Conservation (phyloP, 1,140 invertebrate species). For the Drosophila virilis region DNA sequence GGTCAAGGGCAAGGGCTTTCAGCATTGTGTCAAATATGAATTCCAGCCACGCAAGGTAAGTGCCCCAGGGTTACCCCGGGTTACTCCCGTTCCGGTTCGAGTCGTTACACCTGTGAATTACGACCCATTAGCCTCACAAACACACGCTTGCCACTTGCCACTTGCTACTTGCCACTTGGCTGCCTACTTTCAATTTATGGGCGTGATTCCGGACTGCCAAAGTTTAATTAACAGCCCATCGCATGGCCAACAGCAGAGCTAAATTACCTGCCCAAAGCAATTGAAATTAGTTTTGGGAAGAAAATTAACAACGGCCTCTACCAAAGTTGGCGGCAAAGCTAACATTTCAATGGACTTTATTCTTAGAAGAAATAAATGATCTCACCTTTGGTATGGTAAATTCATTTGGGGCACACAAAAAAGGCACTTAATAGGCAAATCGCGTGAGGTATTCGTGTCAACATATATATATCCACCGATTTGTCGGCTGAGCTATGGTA, state of each 20-base stretch:
- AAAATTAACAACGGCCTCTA: background rate
- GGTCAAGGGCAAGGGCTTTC: slow-evolving; percentile 99
- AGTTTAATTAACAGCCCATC: slow-evolving; percentile 42
- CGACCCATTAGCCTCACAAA: slow-evolving; percentile 5
- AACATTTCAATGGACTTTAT: no score
- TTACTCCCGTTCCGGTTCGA: background rate
- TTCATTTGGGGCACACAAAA: no score
- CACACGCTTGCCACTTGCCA: background rate
- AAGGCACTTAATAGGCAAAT: no score
- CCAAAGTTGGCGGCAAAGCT: slow-evolving; percentile 7
- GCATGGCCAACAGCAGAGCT: slow-evolving; percentile 9
- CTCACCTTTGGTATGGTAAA: no score
- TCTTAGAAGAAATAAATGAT: no score
- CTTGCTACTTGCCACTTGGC: background rate
- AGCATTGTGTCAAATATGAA: slow-evolving; percentile 99
- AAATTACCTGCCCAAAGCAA: slow-evolving; percentile 19
- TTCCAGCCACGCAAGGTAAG: slow-evolving; percentile 97
- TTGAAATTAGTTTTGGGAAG: slow-evolving; percentile 25
- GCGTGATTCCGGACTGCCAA: slow-evolving; percentile 24
- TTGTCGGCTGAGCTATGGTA: no score
- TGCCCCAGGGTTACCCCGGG: background rate
- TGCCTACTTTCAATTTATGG: slow-evolving; percentile 24
- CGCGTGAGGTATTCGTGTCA: no score
- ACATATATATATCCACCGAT: no score
- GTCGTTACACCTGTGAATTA: slow-evolving; percentile 17